Evolutionary conservation across 2,888 invertebrate species (phyloP).

Genomic region (Drosophila tripunctata): DNA sequence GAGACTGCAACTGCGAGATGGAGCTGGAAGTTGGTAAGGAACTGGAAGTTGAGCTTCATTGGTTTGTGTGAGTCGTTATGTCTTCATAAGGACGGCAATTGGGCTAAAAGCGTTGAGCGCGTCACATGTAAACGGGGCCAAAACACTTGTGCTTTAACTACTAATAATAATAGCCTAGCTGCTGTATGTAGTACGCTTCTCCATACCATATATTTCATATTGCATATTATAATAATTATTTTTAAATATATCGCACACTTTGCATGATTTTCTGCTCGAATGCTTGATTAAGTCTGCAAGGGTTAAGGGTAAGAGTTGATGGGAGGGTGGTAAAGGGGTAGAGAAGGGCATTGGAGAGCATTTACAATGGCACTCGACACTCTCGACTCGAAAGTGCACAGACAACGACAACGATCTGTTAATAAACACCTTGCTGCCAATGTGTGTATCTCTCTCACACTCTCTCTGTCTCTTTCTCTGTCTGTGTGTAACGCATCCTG

Average conservation of each 20-base stretch:
- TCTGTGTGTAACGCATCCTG: slow-evolving; percentile 29
- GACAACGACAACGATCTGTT: slow-evolving; percentile 81
- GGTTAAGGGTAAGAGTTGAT: too few species aligned
- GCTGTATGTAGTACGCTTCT: slow-evolving; percentile 8
- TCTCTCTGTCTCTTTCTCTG: not conserved
- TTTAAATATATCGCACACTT: slow-evolving; percentile 73
- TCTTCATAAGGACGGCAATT: slow-evolving; percentile 79
- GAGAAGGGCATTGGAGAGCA: not conserved
- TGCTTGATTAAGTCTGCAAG: slow-evolving; percentile 48
- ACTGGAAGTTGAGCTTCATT: slow-evolving; percentile 40
- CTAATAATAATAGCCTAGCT: slow-evolving; percentile 58
- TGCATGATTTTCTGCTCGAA: slow-evolving; percentile 75
- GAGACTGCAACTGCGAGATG: slow-evolving; percentile 19
- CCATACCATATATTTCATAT: slow-evolving; percentile 49
- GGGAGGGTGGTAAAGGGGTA: not conserved
- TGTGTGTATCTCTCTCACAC: not conserved
- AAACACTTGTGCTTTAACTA: slow-evolving; percentile 56
- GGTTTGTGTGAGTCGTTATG: slow-evolving; percentile 65
- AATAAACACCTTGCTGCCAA: slow-evolving; percentile 80
- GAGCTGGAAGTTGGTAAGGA: slow-evolving; percentile 1
- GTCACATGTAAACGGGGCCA: slow-evolving; percentile 72
- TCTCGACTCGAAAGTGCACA: slow-evolving; percentile 46
- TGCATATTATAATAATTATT: slow-evolving; percentile 76
- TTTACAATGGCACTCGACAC: slow-evolving; percentile 55
- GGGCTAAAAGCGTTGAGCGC: slow-evolving; percentile 42